Evolutionary conservation across 2,888 invertebrate genomes (phyloP), one percentile per base, ranked within the genome.

Genomic region (Phalera bucephala): DNA sequence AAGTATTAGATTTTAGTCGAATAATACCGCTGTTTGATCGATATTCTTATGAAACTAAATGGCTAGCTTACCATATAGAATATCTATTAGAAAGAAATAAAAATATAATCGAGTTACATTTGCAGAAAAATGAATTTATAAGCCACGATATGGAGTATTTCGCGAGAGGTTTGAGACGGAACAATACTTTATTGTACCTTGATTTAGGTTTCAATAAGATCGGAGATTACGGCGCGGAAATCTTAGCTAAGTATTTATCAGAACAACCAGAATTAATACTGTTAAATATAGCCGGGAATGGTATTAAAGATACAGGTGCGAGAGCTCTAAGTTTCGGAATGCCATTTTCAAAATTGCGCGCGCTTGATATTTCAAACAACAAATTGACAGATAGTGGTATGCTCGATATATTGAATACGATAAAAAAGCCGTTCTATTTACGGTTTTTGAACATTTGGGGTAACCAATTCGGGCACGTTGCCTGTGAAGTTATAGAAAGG

Each of bases 171-270:
- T 72, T 93, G 28, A 64, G 73, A 8, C 51, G 57, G 1, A 93
- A 93, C 54, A 74, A 63, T 1, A 85, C 90, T 0, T 58, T 94
- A n/a, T 49, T 88, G 10, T 80, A 92, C 33, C 64, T 94, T 15
- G 92, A 94, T 74, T 64, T 94, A 7, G 90, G 87, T 0, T 91
- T 80, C 37, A 94, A 94, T 48, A 86, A 78, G 44, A 91, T 94
- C 9, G 92, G 91, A 0, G 92, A 93, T 63, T 80, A 91, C 30
- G 93, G 93, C 0, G 78, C 88, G 0, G 90, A 91, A 40, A 50
- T 90, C 33, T 39, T 94, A 11, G 86, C 84, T 0, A 75, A 86
- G 42, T 93, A 92, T 81, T 66, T 93, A 22, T 56, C 73, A 2
- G 82, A 80, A 36, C 72, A 80, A 10, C 92, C 93, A 0, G 64